Conservation (phyloP, 2,888 invertebrate species). For the Phanerotoma sp. region DNA sequence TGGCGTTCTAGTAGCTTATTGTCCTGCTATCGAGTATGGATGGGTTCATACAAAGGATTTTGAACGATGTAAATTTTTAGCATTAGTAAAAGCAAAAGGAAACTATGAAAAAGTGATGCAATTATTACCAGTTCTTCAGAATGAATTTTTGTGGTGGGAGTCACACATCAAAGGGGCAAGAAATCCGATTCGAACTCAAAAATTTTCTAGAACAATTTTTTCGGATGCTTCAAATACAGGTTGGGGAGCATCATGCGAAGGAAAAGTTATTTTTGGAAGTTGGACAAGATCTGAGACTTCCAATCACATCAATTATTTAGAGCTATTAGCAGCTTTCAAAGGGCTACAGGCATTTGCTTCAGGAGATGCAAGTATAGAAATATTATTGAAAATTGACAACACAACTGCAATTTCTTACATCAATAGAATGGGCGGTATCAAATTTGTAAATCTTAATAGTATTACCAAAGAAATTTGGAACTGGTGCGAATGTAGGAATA, state of each 20-base stretch:
- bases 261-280: slow-evolving; percentile 1
- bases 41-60: slow-evolving; percentile 9
- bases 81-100: not conserved
- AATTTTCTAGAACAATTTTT: slow-evolving; percentile 10
- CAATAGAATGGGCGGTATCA: not conserved
- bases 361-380: not conserved
- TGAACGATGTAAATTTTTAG: slow-evolving; percentile 14
- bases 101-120: too few relatives aligned
- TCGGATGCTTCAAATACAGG: slow-evolving; percentile 12
- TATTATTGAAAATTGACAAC: not conserved
- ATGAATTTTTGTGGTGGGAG: slow-evolving; percentile 25
- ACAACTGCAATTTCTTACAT: not conserved
- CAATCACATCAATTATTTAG: slow-evolving; percentile 2
- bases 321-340: not conserved
- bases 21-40: slow-evolving; percentile 12
- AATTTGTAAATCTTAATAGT: not conserved
- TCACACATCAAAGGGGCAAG: too few relatives aligned
- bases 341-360: not conserved
- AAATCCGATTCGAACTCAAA: too few relatives aligned
- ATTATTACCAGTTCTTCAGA: too few relatives aligned
- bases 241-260: slow-evolving; percentile 11
- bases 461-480: slow-evolving; percentile 13
- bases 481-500: slow-evolving; percentile 13
- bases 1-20: slow-evolving; percentile 10
- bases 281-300: slow-evolving; percentile 6